Evolutionary conservation across 2,113 vertebrate genomes (phyloP).

Genomic region (Saccopteryx leptura): DNA sequence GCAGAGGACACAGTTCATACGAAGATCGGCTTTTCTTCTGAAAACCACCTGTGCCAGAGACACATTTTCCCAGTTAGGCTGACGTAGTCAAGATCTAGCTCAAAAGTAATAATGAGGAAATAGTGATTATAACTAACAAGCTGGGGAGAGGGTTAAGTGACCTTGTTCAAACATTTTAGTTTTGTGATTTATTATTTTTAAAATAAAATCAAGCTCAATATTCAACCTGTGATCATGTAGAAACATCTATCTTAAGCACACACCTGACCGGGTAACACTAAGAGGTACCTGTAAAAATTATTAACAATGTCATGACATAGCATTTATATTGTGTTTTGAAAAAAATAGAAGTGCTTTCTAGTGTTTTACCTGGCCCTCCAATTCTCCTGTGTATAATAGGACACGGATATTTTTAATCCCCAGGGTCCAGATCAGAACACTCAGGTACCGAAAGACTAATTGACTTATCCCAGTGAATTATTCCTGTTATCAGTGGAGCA

Average conservation of each 20-base stretch:
- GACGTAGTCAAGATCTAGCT: conserved; percentile 77
- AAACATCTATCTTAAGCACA: conserved; percentile 82
- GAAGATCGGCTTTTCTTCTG: conserved; percentile 86
- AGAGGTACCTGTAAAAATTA: neutral
- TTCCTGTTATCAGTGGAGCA: neutral
- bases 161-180: conserved; percentile 87
- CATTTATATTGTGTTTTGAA: conserved; percentile 69
- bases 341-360: conserved; percentile 65
- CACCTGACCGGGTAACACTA: conserved; percentile 19
- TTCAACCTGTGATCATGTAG: conserved; percentile 69
- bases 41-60: conserved; percentile 88
- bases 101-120: neutral
- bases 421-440: neutral
- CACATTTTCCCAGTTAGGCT: conserved; percentile 74
- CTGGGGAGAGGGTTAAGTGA: conserved; percentile 86
- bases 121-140: conserved; percentile 55
- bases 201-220: conserved; percentile 79
- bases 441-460: conserved; percentile 10
- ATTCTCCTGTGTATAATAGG: neutral
- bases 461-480: neutral
- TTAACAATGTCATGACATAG: neutral
- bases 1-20: conserved; percentile 84
- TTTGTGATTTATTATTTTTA: conserved; percentile 84
- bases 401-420: neutral
- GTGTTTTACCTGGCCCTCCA: conserved; percentile 58